These are phyloP conservation scores for Allolobophora icterica DNA, from an alignment of 2,888 invertebrate species.

Conservation along the genomic window DNA sequence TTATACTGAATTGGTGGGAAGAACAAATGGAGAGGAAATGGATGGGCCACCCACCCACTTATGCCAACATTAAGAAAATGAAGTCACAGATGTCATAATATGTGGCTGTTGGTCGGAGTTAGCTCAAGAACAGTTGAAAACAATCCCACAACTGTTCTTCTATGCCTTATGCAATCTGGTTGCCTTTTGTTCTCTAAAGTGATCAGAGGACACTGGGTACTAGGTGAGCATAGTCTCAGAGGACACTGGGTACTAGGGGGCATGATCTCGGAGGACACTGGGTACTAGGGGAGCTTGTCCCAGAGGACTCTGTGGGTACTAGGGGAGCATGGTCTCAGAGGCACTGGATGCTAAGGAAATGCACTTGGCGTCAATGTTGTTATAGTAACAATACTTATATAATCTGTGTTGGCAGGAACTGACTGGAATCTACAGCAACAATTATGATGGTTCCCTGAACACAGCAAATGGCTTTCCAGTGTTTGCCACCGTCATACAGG, in stretches of 20 bases:
- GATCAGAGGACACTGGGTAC: background rate
- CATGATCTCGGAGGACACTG: no score
- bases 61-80: no score
- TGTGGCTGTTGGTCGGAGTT: no score
- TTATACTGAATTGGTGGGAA: no score
- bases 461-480: constrained; percentile 88
- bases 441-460: constrained; percentile 95
- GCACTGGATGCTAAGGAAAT: background rate
- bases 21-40: no score
- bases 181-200: background rate
- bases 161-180: background rate
- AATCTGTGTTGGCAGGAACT: constrained; percentile 64
- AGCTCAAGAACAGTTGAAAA: background rate
- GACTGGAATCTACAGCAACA: constrained; percentile 91
- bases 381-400: background rate
- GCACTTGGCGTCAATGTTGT: background rate
- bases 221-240: no score
- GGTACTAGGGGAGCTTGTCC: background rate
- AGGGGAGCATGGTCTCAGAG: background rate
- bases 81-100: no score
- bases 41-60: no score
- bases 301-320: background rate
- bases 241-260: background rate
- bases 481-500: constrained; percentile 94
- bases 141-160: background rate